Evolutionary conservation across 2,797 vertebrate species (phyloP), one percentile per base, ranked within the genome.

Genomic region (Paedocypris micromegethes): DNA sequence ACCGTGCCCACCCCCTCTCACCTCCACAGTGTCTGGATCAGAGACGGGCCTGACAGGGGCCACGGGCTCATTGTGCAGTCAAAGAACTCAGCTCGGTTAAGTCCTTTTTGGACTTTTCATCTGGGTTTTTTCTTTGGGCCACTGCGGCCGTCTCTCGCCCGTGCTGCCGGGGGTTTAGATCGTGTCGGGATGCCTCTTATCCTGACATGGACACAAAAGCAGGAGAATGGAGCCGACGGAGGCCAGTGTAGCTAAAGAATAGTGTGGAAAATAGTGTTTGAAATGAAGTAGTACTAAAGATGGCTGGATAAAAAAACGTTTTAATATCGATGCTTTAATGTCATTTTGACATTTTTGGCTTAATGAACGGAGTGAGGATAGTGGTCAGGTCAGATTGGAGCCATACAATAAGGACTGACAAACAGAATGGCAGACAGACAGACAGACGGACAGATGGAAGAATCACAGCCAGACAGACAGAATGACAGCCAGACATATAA

Each of bases 11-110:
- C 23, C 55, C 70, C 60, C 73, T 69, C 72, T 73, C 63, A 72
- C 77, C 73, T 77, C 70, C 44, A 73, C 69, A 65, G 69, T 59
- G 68, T 69, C 66, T 70, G 66, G 75, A 80, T 83, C 77, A 83
- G 73, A 77, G 75, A 53, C 64, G 62, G 56, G 65, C 68, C 76
- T 75, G 82, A 79, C 75, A 78, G 79, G 77, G 79, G 80, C 79
- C 79, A 74, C 40, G 47, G 73, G 59, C 69, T 78, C 75, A 78
- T 80, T 80, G 79, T 79, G 79, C 64, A 73, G 74, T 66, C 56
- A 58, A 75, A 79, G 80, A 78, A 80, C 77, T 79, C 73, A 77
- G 64, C 72, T 69, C 73, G 60, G 78, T 72, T 75, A 75, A 72
- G 60, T 73, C 74, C 59, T 72, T 76, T 73, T 66, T 70, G 64